Percentiles rank a stretch among this genome's conserved stretches.
Conservation (phyloP, 2,113 vertebrate genomes). For the Ariopsis seemanni region DNA sequence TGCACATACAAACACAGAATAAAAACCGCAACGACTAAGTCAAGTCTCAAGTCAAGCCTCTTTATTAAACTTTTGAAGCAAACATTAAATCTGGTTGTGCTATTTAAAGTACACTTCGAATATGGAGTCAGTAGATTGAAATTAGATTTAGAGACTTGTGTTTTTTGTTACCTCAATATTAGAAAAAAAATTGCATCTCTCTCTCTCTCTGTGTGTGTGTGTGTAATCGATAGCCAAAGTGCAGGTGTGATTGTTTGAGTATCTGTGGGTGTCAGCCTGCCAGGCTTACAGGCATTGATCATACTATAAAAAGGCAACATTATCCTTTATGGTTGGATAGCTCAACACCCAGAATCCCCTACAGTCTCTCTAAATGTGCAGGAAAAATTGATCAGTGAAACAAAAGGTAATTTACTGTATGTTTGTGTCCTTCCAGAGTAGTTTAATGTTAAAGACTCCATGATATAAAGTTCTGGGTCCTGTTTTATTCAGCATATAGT, state of each 20-base stretch:
- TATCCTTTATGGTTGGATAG: constrained; percentile 33
- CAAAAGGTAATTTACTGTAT: not conserved
- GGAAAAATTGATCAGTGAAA: constrained; percentile 12
- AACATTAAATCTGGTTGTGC: not conserved
- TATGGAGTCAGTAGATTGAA: not conserved
- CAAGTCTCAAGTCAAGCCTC: not conserved
- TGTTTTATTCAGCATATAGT: not conserved
- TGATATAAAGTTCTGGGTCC: not conserved
- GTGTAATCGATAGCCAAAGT: constrained; percentile 18
- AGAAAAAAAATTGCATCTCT: not conserved
- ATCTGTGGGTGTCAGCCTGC: constrained; percentile 11
- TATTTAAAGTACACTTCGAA: constrained; percentile 21
- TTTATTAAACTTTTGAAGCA: not conserved
- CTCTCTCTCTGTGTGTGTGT: constrained; percentile 7
- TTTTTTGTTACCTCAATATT: not conserved
- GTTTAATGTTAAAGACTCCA: constrained; percentile 31
- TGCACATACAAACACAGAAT: not conserved
- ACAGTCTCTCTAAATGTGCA: constrained; percentile 16
- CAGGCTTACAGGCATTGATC: constrained; percentile 28
- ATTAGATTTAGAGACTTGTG: constrained; percentile 9
- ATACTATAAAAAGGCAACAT: constrained; percentile 32
- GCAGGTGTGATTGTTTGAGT: constrained; percentile 19
- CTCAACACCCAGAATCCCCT: constrained; percentile 22
- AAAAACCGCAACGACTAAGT: not conserved
- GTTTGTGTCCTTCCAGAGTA: not conserved